Percentiles rank a stretch among this genome's conserved stretches.
Evolutionary conservation across 2,888 invertebrate species (phyloP).

Genomic region (Conchocele bisecta): DNA sequence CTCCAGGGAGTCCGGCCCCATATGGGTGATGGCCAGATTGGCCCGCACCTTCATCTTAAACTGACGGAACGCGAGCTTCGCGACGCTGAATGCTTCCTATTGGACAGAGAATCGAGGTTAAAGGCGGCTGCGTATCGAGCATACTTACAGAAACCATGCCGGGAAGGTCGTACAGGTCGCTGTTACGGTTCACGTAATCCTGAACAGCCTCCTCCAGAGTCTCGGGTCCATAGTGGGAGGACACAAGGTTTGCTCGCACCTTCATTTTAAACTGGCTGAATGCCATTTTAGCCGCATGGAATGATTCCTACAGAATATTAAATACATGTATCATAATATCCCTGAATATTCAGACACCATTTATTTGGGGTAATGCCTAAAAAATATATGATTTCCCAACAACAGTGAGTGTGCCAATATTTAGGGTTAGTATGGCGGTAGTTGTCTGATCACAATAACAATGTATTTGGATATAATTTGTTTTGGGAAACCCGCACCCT

Average conservation of each 20-base stretch:
- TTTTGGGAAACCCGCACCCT: too few relatives aligned
- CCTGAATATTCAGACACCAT: too few relatives aligned
- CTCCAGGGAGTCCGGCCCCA: slow-evolving; percentile 81
- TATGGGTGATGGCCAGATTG: slow-evolving; percentile 80
- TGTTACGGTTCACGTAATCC: slow-evolving; percentile 64
- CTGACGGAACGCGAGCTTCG: slow-evolving; percentile 81
- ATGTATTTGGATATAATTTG: too few relatives aligned
- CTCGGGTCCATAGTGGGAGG: slow-evolving; percentile 75
- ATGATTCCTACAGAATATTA: slow-evolving; percentile 80
- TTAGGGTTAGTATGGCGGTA: too few relatives aligned
- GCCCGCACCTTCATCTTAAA: slow-evolving; percentile 82
- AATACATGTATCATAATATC: too few relatives aligned
- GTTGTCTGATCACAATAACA: too few relatives aligned
- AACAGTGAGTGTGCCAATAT: too few relatives aligned
- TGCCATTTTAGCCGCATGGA: slow-evolving; percentile 75
- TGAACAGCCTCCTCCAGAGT: slow-evolving; percentile 80
- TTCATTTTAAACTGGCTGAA: slow-evolving; percentile 79
- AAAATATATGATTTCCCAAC: too few relatives aligned
- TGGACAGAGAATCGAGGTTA: slow-evolving; percentile 6
- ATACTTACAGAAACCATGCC: slow-evolving; percentile 18
- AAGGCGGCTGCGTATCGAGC: too few relatives aligned
- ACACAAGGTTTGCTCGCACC: slow-evolving; percentile 75
- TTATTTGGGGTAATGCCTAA: too few relatives aligned
- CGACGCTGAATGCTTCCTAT: slow-evolving; percentile 82
- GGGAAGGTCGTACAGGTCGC: slow-evolving; percentile 3